These are phyloP conservation scores for Cataglyphis cursor DNA, from an alignment of 2,888 invertebrate species.

Conservation along the genomic window DNA sequence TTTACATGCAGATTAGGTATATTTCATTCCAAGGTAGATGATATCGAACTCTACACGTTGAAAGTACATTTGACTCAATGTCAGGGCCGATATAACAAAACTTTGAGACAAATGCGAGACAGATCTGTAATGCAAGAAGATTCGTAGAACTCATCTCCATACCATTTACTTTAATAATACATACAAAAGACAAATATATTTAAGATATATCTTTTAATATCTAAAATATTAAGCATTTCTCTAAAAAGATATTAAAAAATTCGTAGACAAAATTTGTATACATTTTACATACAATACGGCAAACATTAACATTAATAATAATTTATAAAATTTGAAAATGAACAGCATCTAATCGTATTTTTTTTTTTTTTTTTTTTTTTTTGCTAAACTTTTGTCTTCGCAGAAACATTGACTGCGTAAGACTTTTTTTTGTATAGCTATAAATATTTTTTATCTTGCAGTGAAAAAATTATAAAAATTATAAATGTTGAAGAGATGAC, in stretches of 20 bases:
- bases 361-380: too few relatives aligned
- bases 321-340: too few relatives aligned
- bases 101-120: slow-evolving; percentile 23
- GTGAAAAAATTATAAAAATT: too few relatives aligned
- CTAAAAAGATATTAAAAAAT: not conserved
- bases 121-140: not conserved
- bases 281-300: not conserved
- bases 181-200: not conserved
- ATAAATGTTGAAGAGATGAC: too few relatives aligned
- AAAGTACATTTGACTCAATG: slow-evolving; percentile 35
- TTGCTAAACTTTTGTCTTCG: too few relatives aligned
- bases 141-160: not conserved
- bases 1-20: slow-evolving; percentile 53
- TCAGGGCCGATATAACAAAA: slow-evolving; percentile 46
- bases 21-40: slow-evolving; percentile 47
- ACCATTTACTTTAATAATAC: not conserved
- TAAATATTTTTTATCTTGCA: too few relatives aligned
- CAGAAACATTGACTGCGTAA: too few relatives aligned
- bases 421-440: too few relatives aligned
- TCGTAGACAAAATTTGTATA: not conserved
- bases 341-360: too few relatives aligned
- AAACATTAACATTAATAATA: too few relatives aligned
- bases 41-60: slow-evolving; percentile 35
- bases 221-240: not conserved
- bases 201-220: not conserved